Conservation (phyloP, 2,888 invertebrate genomes). For the Drosophila antonietae region DNA sequence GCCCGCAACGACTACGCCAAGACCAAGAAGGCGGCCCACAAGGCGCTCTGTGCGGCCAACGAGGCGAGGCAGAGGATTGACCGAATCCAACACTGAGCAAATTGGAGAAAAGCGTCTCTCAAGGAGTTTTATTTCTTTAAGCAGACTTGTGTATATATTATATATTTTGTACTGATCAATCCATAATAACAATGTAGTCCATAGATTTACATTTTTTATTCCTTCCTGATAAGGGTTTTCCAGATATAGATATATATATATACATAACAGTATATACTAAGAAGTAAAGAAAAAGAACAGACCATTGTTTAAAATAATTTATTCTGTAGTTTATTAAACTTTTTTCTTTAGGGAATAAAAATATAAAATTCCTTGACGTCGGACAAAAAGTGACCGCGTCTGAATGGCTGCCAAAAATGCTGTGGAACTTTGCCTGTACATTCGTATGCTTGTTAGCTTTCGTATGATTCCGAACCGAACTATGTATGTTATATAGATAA, state of each 20-base stretch:
- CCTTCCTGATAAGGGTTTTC: not conserved
- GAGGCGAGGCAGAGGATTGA: conserved; percentile 86
- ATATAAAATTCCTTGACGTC: conserved; percentile 81
- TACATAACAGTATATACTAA: too few species aligned
- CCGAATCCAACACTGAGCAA: not conserved
- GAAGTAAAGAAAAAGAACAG: not conserved
- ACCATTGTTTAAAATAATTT: conserved; percentile 56
- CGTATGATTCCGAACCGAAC: conserved; percentile 49
- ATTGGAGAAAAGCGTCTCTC: not conserved
- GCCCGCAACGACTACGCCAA: conserved; percentile 87
- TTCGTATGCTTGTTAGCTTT: conserved; percentile 49
- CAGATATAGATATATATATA: too few species aligned
- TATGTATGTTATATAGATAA: conserved; percentile 35
- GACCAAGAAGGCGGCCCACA: conserved; percentile 88
- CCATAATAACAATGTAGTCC: not conserved
- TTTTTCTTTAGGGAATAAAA: conserved; percentile 83
- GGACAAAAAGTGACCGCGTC: conserved; percentile 73
- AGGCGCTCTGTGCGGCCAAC: conserved; percentile 88
- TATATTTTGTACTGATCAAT: conserved; percentile 27
- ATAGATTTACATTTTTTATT: not conserved
- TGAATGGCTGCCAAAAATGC: conserved; percentile 83
- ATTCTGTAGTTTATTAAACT: conserved; percentile 78
- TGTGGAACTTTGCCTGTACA: conserved; percentile 75
- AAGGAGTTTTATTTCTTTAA: not conserved
- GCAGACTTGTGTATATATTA: conserved; percentile 9